Base-by-base conservation (phyloP, 2,888 invertebrate genomes). In the Eupithecia exiguata region DNA sequence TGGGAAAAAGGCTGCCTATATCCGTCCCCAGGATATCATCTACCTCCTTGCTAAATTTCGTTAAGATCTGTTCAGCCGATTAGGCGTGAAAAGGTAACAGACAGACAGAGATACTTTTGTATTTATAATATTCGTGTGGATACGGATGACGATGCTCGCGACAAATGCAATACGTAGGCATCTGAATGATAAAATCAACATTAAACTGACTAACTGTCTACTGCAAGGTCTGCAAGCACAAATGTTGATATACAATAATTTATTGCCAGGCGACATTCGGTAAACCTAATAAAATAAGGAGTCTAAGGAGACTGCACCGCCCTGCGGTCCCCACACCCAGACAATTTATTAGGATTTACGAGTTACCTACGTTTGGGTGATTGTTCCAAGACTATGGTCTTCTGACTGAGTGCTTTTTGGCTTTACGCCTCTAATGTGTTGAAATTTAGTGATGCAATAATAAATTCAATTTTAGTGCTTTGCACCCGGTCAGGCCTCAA, bases 291-390 rank as follows among this genome's bases (percentile, higher is more conserved):
- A 89, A 88, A 87, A 87, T 62, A 65, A 69, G 66, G 61, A 66
- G 86, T 86, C 86, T 86, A 83, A 80, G 79, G 86, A 86, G 86
- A 88, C 84, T 88, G 87, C 87, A 86, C 78, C 80, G 81, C 83
- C 87, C 84, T 74, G 58, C 49, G 71, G 86, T 87, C 86, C 86
- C 87, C 88, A 86, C 89, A 88, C 87, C 86, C 84, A 86, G 86
- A 88, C 86, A 87, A 89, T 89, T 88, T 88, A 88, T 88, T 85
- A 86, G 84, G 84, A 88, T 89, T 87, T 88, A 87, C 87, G 85
- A 84, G 79, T 79, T 81, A 82, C 82, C 82, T 79, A 77, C 80
- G 72, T 84, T 83, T 76, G 78, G 81, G 82, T 85, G 83, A 84
- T 86, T 83, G 83, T 83, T 82, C 83, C 79, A 78, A 83, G 83